Base-by-base conservation (phyloP, 2,113 vertebrate genomes). In the Chlorodrepanis virens region DNA sequence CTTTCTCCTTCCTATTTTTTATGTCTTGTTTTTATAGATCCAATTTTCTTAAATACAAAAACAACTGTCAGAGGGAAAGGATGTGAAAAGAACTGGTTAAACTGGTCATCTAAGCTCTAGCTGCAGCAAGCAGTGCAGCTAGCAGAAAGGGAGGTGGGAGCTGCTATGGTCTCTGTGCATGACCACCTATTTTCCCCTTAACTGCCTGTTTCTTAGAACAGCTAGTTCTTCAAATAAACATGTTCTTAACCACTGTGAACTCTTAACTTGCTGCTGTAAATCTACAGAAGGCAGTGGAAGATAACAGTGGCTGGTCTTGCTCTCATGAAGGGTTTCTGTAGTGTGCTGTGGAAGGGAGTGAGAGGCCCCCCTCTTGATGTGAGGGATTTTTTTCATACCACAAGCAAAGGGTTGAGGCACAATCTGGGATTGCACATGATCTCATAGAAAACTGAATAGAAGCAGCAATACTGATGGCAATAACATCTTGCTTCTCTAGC, bases 341-440 rank as follows among this genome's bases (percentile, higher is more conserved):
- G 21, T 8, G 13, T 59, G 27, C 47, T 82, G 1, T 44, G n/a
- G 56, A 52, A 60, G 44, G 39, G 22, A 22, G 4, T 2, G 15
- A 67, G 64, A n/a, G 22, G 37, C 57, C 10, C 29, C 29, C 7
- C 33, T 53, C 33, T 78, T 0, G 0, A 16, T 29, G 29, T 37
- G 31, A 54, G 29, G 37, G 25, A 29, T 85, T 44, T 61, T 61
- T 71, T 61, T 68, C 21, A 8, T 42, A 49, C 53, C 4, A 1
- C 82, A 69, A 8, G 67, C 37, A 35, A 11, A 76, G 49, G 19
- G 21, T n/a, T 49, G 24, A 27, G 50, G 65, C 25, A 54, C 60
- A 44, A 17, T 70, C 52, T 63, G 35, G 24, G 70, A 16, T 88
- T 49, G 5, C 29, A 6, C 1, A 0, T 12, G 50, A 12, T 76